Evolutionary conservation across 2,113 vertebrate species (phyloP), one percentile per base, ranked within the genome.

Genomic region (Gasterosteus nipponicus): DNA sequence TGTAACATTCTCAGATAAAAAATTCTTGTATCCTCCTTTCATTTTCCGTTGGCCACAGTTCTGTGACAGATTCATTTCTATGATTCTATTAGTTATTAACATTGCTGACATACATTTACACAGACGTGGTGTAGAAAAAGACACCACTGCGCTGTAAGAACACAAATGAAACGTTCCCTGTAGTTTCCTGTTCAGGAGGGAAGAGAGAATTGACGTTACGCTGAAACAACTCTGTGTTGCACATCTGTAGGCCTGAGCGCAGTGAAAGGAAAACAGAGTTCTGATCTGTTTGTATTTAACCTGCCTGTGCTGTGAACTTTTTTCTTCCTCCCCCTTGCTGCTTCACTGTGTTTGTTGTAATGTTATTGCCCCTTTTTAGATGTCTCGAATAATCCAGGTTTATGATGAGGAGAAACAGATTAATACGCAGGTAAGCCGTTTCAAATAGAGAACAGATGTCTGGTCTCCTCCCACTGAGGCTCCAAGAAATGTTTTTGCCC

Each of bases 371-470:
- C 93, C 91, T 97, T 96, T 98, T 99, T 98, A 99, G 98, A 99
- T 99, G 97, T 98, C 98, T 97, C 98, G 96, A 97, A 98, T 99
- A 98, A 98, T 99, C 98, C 98, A 98, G 96, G 98, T 99, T 96
- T 99, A 99, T 99, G 98, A 97, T 98, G 98, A 99, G 96, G 97
- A 97, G 97, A 97, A 97, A 97, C 95, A 97, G 94, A 98, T 97
- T 98, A 99, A 99, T 98, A 96, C 95, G 90, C 96, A 99, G 98
- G 98, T 99, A 99, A 99, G 98, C 94, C 42, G 90, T 93, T 93
- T 96, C 94, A 93, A 94, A 95, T 94, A 94, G 96, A 96, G 89
- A 74, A 77, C 70, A 80, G 77, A 81, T 88, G 74, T 87, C 75
- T 71, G 88, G 79, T 69, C 74, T 71, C 64, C 63, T 84, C 86